These are phyloP conservation scores for Bubo scandiacus DNA, from an alignment of 2,113 vertebrate genomes.

Conservation along the genomic window DNA sequence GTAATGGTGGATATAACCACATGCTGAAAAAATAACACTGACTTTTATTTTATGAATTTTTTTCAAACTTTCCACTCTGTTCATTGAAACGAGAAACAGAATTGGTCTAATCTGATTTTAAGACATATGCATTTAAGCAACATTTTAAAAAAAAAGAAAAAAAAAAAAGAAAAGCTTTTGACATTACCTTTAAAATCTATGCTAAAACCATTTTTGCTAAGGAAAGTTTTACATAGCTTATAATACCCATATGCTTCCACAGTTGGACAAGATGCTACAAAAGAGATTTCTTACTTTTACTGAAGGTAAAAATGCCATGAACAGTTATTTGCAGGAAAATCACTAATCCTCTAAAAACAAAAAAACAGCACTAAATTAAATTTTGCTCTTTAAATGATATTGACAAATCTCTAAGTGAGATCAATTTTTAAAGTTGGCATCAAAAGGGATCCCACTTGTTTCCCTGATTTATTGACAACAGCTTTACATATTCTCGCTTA, in stretches of 20 bases:
- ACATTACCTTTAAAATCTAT: not conserved
- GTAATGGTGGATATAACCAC: not conserved
- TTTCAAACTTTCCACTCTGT: not conserved
- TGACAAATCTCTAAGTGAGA: conserved; percentile 55
- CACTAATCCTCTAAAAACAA: conserved; percentile 3
- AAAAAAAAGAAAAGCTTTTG: not conserved
- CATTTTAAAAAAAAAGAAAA: not conserved
- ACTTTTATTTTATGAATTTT: not conserved
- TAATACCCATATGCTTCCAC: not conserved
- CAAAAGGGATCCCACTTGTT: conserved; percentile 59
- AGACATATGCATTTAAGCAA: not conserved
- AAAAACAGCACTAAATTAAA: conserved; percentile 41
- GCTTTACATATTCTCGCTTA: conserved; percentile 55
- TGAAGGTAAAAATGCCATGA: not conserved
- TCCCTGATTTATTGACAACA: conserved; percentile 73
- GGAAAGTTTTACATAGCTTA: not conserved
- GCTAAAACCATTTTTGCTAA: not conserved
- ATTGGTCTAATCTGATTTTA: not conserved
- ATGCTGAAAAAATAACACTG: not conserved
- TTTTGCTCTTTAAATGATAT: conserved; percentile 62
- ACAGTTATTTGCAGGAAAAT: not conserved
- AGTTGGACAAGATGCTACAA: not conserved
- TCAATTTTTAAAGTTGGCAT: conserved; percentile 75
- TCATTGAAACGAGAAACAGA: not conserved
- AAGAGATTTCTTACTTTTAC: not conserved